Evolutionary conservation across 2,113 vertebrate genomes (phyloP).

Genomic region (Cololabis saira): DNA sequence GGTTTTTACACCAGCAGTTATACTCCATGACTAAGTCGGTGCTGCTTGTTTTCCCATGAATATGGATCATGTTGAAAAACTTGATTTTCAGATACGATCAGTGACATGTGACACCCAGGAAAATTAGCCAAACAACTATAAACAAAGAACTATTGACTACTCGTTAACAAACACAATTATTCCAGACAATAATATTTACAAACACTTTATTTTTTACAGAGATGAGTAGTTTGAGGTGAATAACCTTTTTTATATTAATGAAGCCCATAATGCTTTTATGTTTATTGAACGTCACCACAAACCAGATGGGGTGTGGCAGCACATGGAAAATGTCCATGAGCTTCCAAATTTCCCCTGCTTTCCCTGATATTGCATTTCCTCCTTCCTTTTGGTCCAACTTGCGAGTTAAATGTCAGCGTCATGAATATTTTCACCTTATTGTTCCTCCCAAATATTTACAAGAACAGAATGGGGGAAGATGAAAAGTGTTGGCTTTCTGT

Average conservation of each 20-base stretch:
- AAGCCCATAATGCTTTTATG: too few relatives aligned
- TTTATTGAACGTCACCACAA: too few relatives aligned
- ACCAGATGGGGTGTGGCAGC: too few relatives aligned
- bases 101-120: slow-evolving; percentile 17
- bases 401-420: neutral
- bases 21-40: too few relatives aligned
- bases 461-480: too few relatives aligned
- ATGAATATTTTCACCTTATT: neutral
- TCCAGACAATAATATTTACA: neutral
- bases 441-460: neutral
- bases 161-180: neutral
- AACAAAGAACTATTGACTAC: neutral
- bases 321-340: too few relatives aligned
- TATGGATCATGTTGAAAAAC: neutral
- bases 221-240: too few relatives aligned
- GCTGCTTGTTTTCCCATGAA: too few relatives aligned
- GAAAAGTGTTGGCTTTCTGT: neutral
- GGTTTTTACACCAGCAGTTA: too few relatives aligned
- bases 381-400: neutral
- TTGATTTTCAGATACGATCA: slow-evolving; percentile 46
- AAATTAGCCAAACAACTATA: neutral
- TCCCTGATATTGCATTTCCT: neutral
- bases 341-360: too few relatives aligned
- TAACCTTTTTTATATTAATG: too few relatives aligned
- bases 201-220: too few relatives aligned